Evolutionary conservation across 2,888 invertebrate species (phyloP).

Genomic region (Lasius platythorax): DNA sequence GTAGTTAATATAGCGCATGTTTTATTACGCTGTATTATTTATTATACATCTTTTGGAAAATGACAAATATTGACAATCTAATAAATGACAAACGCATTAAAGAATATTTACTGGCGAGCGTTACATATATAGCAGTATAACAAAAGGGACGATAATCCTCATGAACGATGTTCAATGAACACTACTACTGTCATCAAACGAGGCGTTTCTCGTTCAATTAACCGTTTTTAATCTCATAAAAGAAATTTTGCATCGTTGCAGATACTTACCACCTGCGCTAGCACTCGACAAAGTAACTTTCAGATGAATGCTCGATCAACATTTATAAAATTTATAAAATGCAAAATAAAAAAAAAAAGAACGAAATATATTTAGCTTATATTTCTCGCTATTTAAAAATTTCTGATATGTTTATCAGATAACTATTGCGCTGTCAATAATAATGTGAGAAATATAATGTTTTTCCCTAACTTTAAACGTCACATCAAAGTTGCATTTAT

Average conservation of each 20-base stretch:
- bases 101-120: not conserved
- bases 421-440: not conserved
- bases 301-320: constrained; percentile 66
- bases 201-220: constrained; percentile 78
- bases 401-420: not conserved
- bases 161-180: constrained; percentile 8
- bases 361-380: not conserved
- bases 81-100: not conserved
- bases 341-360: constrained; percentile 11
- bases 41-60: not conserved
- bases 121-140: not conserved
- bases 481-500: not conserved
- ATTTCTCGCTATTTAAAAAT: not conserved
- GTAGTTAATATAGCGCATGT: not conserved
- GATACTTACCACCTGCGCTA: constrained; percentile 70
- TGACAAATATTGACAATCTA: not conserved
- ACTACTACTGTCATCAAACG: constrained; percentile 65
- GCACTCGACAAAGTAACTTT: constrained; percentile 75
- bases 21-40: not conserved
- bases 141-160: not conserved
- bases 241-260: constrained; percentile 72
- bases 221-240: constrained; percentile 78
- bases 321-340: constrained; percentile 39
- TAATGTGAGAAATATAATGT: not conserved
- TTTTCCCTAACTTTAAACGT: not conserved